phyloP scores from a whole-genome alignment of 2,797 vertebrate species.

The Microhierax caerulescens region DNA sequence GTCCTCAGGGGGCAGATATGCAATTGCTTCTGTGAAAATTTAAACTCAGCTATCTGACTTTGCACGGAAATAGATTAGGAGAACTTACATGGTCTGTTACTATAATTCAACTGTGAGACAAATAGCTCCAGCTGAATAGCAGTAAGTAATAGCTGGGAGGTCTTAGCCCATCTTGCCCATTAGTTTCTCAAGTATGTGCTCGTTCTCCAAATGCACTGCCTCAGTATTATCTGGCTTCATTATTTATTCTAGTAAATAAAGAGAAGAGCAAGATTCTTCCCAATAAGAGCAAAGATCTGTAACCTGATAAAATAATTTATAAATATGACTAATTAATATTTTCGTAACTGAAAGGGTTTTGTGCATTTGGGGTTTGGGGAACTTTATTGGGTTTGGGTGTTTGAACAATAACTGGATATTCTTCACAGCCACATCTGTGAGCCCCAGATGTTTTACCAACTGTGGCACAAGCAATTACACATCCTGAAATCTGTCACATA shows the following conservation, averaged over 20 bases:
- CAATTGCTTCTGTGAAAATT: not conserved
- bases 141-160: conserved; percentile 23
- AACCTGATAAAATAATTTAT: not conserved
- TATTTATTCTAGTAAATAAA: not conserved
- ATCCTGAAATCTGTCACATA: conserved; percentile 25
- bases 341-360: not conserved
- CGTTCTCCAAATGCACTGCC: not conserved
- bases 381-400: not conserved
- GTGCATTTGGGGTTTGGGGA: not conserved
- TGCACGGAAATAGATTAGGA: not conserved
- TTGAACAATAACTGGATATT: conserved; percentile 32
- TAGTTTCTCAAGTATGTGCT: not conserved
- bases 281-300: not conserved
- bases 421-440: conserved; percentile 19
- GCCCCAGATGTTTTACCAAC: conserved; percentile 54
- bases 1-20: not conserved
- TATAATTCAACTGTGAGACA: not conserved
- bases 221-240: not conserved
- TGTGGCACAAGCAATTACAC: conserved; percentile 45
- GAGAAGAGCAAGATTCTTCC: not conserved
- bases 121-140: conserved; percentile 12
- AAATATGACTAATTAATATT: not conserved
- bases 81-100: not conserved
- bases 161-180: conserved; percentile 32
- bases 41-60: not conserved